These are phyloP conservation scores for Sarotherodon lohbergeri DNA, from an alignment of 2,113 vertebrate species.

Conservation along the genomic window DNA sequence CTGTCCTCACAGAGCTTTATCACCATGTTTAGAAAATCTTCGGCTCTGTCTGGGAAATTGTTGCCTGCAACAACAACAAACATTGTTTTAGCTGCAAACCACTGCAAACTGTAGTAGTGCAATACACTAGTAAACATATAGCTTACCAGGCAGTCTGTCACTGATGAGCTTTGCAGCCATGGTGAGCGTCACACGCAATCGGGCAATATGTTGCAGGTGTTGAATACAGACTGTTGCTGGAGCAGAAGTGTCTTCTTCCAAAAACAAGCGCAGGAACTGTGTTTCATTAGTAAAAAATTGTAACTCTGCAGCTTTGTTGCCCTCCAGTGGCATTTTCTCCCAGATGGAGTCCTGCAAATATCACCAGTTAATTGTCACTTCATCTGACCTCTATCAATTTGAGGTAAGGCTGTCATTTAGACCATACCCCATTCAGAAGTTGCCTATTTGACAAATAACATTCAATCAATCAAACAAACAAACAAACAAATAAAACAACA, in stretches of 20 bases:
- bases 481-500: background rate
- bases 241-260: accelerated
- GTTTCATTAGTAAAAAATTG: constrained; percentile 29
- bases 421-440: background rate
- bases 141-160: background rate
- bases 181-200: constrained; percentile 72
- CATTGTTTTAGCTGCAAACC: background rate
- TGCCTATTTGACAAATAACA: background rate
- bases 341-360: constrained; percentile 77
- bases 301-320: background rate
- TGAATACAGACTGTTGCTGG: constrained; percentile 52
- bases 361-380: background rate
- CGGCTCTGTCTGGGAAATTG: background rate
- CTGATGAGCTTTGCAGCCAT: constrained; percentile 60
- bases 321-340: constrained; percentile 61
- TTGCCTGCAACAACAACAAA: background rate
- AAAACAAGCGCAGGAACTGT: constrained; percentile 50
- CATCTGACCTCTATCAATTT: background rate
- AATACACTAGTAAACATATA: background rate
- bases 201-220: constrained; percentile 73
- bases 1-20: constrained; percentile 46
- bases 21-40: constrained; percentile 52
- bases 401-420: accelerated
- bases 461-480: background rate
- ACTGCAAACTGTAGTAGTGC: background rate